A percentile compares a stretch with the other conserved stretches of the same genome.
These are phyloP conservation scores for Alcis repandata DNA, from an alignment of 2,888 invertebrate species.

Conservation along the genomic window DNA sequence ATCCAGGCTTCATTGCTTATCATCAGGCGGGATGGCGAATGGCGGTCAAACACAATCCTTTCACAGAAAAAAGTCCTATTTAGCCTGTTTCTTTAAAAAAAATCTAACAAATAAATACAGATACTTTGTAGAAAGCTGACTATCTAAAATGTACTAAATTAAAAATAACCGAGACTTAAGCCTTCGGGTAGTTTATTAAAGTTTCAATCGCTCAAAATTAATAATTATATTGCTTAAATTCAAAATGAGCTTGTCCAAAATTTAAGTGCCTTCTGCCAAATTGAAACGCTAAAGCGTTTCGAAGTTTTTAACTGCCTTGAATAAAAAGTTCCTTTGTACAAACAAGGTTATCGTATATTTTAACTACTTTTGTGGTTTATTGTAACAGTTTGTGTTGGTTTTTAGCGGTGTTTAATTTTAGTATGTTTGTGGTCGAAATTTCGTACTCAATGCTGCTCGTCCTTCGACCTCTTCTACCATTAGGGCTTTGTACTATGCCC, in stretches of 20 bases:
- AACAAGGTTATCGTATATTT: constrained; percentile 4
- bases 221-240: constrained; percentile 6
- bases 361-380: constrained; percentile 10
- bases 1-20: no score
- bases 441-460: no score
- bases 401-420: not conserved
- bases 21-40: no score
- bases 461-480: no score
- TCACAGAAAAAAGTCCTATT: no score
- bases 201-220: constrained; percentile 3
- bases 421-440: not conserved
- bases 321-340: constrained; percentile 16
- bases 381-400: not conserved
- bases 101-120: no score
- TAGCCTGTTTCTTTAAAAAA: no score
- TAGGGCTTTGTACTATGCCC: no score
- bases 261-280: constrained; percentile 24
- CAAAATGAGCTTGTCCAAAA: constrained; percentile 15
- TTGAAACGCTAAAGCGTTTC: constrained; percentile 17
- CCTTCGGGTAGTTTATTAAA: not conserved
- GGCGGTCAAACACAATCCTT: no score
- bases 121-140: not conserved
- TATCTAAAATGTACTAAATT: not conserved
- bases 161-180: not conserved
- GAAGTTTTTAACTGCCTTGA: constrained; percentile 15